Conservation (phyloP, 2,113 vertebrate species). For the Pomatorhinus ruficollis region DNA sequence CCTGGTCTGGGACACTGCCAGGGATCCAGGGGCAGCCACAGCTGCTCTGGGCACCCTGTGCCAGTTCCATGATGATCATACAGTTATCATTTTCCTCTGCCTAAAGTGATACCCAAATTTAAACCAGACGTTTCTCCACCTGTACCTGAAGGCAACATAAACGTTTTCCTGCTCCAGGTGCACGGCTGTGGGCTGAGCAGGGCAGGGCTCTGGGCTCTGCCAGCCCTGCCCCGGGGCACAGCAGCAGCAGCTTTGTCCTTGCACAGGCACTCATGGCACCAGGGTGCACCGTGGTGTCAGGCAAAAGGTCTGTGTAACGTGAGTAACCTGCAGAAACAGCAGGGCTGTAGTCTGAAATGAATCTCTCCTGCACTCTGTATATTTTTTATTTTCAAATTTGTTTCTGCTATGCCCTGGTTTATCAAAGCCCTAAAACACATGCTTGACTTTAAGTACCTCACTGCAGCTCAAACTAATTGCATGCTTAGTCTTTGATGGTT, state of each 20-base stretch:
- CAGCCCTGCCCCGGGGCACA: fast-evolving
- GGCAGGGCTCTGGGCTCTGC: not conserved
- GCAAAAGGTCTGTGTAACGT: not conserved
- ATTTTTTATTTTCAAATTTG: constrained; percentile 42
- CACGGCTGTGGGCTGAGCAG: not conserved
- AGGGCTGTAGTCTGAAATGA: not conserved
- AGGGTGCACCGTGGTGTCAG: too few species aligned
- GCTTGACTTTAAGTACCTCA: constrained; percentile 32
- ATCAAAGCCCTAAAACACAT: constrained; percentile 53
- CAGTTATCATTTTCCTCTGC: not conserved
- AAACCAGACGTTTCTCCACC: not conserved
- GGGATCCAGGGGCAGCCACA: not conserved
- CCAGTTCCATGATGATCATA: not conserved
- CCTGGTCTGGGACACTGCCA: not conserved
- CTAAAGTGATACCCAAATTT: not conserved
- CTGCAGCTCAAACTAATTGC: constrained; percentile 48
- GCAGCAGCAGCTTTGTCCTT: fast-evolving
- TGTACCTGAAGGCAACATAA: not conserved
- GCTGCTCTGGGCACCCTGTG: not conserved
- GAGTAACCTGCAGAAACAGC: not conserved
- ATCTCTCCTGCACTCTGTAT: not conserved
- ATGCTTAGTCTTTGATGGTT: constrained; percentile 46
- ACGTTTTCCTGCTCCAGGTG: fast-evolving
- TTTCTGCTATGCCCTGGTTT: constrained; percentile 36
- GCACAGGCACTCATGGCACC: not conserved